Conservation (phyloP, 2,113 vertebrate genomes). For the Fregetta grallaria region DNA sequence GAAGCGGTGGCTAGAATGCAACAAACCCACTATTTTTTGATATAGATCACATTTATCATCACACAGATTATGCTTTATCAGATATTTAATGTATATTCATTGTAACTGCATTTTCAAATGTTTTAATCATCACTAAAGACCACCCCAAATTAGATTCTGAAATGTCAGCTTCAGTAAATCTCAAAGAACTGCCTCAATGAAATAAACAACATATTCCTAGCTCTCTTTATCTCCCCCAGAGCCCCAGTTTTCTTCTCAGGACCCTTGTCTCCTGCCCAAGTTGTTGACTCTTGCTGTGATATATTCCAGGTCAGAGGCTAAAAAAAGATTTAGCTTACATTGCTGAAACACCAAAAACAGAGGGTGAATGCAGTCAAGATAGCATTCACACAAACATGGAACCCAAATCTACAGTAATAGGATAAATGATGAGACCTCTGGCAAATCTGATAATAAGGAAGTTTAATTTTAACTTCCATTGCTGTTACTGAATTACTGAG, state of each 20-base stretch:
- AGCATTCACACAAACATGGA: background rate
- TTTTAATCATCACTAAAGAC: background rate
- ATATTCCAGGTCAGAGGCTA: background rate
- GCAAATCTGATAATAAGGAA: conserved; percentile 38
- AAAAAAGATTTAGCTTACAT: background rate
- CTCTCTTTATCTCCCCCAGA: background rate
- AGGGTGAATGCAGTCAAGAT: background rate
- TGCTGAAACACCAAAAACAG: background rate
- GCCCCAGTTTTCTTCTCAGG: background rate
- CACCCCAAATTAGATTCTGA: background rate
- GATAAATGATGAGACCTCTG: background rate
- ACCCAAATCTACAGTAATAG: background rate
- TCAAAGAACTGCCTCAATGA: background rate
- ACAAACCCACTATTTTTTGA: background rate
- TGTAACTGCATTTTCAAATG: background rate
- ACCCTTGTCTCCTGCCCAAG: background rate
- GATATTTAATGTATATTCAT: background rate
- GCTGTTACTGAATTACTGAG: background rate
- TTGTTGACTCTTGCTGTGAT: background rate
- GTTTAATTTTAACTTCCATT: conserved; percentile 36
- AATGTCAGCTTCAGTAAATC: background rate
- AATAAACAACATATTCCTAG: background rate
- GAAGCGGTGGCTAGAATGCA: background rate
- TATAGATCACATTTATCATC: background rate
- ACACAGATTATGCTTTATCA: background rate